These are phyloP conservation scores for Bombus waltoni DNA, from an alignment of 1,140 invertebrate species.

Conservation along the genomic window DNA sequence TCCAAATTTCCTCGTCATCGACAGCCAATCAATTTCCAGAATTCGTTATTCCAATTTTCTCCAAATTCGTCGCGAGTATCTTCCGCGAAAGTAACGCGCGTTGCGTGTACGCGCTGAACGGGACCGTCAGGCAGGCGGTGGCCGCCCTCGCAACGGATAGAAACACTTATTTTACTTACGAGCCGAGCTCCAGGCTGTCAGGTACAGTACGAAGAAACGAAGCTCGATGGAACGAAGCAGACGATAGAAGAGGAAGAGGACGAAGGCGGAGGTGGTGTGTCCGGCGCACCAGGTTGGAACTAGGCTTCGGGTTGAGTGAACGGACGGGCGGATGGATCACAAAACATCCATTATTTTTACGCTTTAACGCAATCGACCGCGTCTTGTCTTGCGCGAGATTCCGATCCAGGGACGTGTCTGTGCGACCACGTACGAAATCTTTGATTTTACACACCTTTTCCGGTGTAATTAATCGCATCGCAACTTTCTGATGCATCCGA, in stretches of 20 bases:
- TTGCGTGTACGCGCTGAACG: not conserved
- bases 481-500: not conserved
- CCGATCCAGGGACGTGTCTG: conserved; percentile 15
- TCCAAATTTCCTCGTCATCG: not conserved
- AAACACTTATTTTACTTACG: conserved; percentile 28
- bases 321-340: conserved; percentile 16
- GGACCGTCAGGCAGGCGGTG: not conserved
- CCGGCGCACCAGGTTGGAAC: conserved; percentile 16
- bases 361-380: conserved; percentile 37
- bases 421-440: not conserved
- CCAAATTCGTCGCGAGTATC: not conserved
- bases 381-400: conserved; percentile 33
- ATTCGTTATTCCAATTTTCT: not conserved
- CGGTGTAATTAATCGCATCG: not conserved
- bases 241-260: not conserved
- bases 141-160: conserved; percentile 40
- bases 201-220: conserved; percentile 6
- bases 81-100: not conserved
- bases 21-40: not conserved
- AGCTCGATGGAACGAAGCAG: not conserved
- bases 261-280: conserved; percentile 20
- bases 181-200: not conserved
- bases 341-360: conserved; percentile 46
- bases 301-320: conserved; percentile 38
- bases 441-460: not conserved